These are phyloP conservation scores for Nephrotoma flavescens DNA, from an alignment of 2,888 invertebrate genomes.

Conservation along the genomic window DNA sequence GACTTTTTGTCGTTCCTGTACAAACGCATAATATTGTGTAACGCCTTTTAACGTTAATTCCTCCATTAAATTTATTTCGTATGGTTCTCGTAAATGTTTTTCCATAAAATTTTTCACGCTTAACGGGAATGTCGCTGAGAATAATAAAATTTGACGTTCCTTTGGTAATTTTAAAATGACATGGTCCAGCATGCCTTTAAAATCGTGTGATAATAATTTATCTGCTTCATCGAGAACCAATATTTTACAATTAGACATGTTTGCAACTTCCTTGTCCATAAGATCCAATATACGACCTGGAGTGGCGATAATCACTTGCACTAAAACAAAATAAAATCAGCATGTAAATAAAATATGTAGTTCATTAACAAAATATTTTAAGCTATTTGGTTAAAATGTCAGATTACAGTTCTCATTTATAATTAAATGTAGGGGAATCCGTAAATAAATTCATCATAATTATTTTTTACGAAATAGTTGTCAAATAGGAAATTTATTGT, in stretches of 20 bases:
- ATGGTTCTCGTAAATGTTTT: conserved; percentile 93
- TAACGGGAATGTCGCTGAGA: conserved; percentile 97
- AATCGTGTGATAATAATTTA: conserved; percentile 96
- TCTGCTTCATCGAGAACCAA: conserved; percentile 98
- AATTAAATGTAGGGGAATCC: conserved; percentile 16
- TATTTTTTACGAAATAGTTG: no score
- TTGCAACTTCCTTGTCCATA: conserved; percentile 93
- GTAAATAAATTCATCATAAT: background rate
- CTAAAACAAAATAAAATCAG: conserved; percentile 47
- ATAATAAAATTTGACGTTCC: conserved; percentile 93
- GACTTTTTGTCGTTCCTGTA: conserved; percentile 99
- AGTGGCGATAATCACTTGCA: conserved; percentile 97
- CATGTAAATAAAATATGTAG: conserved; percentile 12
- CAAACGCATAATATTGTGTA: conserved; percentile 99
- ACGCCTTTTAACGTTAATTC: conserved; percentile 98
- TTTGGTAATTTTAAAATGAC: conserved; percentile 84
- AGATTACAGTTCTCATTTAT: conserved; percentile 14
- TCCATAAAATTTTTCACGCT: conserved; percentile 99
- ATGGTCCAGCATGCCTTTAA: conserved; percentile 96
- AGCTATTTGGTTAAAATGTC: conserved; percentile 1
- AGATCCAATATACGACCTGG: conserved; percentile 98
- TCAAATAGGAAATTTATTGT: no score
- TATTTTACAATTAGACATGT: conserved; percentile 92
- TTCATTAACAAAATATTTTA: background rate
- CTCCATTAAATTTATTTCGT: conserved; percentile 99